Conservation (phyloP, 2,888 invertebrate species). For the Leptinotarsa rubiginosa region DNA sequence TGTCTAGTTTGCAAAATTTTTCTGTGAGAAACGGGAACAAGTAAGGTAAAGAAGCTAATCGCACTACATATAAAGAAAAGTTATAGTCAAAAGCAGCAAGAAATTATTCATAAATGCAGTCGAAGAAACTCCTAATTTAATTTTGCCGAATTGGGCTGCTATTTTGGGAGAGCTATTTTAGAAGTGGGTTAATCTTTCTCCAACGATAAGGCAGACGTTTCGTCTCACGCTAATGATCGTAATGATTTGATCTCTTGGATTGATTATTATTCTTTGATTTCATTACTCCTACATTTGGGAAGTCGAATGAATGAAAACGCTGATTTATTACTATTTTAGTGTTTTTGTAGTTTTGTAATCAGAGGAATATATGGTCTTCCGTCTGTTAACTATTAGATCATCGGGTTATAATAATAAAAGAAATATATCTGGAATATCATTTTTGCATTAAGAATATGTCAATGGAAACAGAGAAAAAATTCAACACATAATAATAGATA, state of each 20-base stretch:
- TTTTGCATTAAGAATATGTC: too few relatives aligned
- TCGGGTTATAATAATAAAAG: too few relatives aligned
- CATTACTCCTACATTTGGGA: not conserved
- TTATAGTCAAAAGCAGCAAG: not conserved
- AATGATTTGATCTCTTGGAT: not conserved
- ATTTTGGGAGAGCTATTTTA: conserved; percentile 35
- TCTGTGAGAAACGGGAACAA: too few relatives aligned
- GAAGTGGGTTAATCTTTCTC: conserved; percentile 34
- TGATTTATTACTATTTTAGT: not conserved
- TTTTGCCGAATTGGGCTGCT: conserved; percentile 27
- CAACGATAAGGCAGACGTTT: conserved; percentile 6
- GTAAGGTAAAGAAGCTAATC: too few relatives aligned
- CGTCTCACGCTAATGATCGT: not conserved
- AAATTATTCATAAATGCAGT: not conserved
- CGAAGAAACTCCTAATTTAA: conserved; percentile 13
- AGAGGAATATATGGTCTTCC: not conserved
- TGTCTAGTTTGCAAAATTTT: too few relatives aligned
- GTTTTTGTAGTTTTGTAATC: not conserved
- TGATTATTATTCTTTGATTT: conserved; percentile 4
- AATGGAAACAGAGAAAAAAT: too few relatives aligned
- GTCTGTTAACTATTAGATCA: not conserved
- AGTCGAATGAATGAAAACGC: not conserved
- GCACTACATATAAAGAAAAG: too few relatives aligned
- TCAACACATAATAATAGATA: too few relatives aligned
- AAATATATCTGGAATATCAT: too few relatives aligned